phyloP scores from a whole-genome alignment of 2,113 vertebrate genomes.

The Prietella phreatophila region DNA sequence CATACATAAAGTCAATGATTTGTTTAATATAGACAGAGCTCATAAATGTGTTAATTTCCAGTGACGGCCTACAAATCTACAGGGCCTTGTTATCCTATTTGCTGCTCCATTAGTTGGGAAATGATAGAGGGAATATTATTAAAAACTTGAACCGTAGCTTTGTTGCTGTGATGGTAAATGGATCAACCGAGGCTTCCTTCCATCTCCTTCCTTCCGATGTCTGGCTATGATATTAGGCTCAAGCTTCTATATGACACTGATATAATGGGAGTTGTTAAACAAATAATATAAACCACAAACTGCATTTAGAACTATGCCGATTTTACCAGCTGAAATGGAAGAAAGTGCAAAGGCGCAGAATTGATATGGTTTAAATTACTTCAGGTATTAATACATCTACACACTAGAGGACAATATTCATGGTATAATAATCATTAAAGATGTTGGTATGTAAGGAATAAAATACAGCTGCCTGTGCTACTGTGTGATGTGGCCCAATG shows the following conservation, averaged over 20 bases:
- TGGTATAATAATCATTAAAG: not conserved
- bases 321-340: not conserved
- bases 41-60: constrained; percentile 61
- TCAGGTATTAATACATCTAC: not conserved
- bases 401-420: not conserved
- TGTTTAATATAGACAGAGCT: constrained; percentile 72
- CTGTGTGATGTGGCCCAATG: not conserved
- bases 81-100: constrained; percentile 61
- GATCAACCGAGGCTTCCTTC: not conserved
- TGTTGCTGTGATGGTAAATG: constrained; percentile 13
- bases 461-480: not conserved
- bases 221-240: not conserved
- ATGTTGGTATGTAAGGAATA: not conserved
- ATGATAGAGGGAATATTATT: constrained; percentile 53
- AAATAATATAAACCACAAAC: not conserved
- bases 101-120: constrained; percentile 56
- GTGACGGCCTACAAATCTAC: constrained; percentile 56
- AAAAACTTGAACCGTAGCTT: constrained; percentile 49
- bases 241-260: not conserved
- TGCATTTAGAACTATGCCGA: not conserved
- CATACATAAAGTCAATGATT: constrained; percentile 61
- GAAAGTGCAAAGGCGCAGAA: not conserved
- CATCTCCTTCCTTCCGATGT: not conserved
- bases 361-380: not conserved
- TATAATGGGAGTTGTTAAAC: not conserved